A percentile compares a stretch with the other conserved stretches of the same genome.
Conservation (phyloP, 2,797 vertebrate species). For the Staurois parvus region DNA sequence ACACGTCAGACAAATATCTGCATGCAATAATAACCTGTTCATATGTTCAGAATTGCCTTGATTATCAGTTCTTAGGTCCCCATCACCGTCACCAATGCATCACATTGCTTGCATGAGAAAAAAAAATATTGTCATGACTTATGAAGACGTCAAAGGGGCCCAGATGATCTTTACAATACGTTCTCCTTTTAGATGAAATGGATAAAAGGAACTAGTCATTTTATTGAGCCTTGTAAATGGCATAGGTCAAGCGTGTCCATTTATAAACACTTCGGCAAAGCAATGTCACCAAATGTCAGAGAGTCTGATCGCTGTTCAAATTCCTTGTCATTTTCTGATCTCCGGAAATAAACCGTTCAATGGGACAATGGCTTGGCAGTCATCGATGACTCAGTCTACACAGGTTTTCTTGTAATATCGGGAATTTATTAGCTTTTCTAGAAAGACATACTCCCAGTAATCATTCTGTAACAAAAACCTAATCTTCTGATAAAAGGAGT, state of each 20-base stretch:
- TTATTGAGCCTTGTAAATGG: not conserved
- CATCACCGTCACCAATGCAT: no score
- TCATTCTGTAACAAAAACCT: slow-evolving; percentile 10
- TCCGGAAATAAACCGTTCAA: not conserved
- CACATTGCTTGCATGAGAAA: no score
- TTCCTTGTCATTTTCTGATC: not conserved
- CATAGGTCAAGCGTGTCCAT: slow-evolving; percentile 26
- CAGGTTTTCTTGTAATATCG: not conserved
- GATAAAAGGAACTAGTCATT: not conserved
- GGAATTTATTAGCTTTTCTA: not conserved
- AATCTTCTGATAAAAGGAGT: slow-evolving; percentile 3
- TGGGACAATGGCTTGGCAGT: not conserved
- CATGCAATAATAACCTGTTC: no score
- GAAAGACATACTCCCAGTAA: not conserved
- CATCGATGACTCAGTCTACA: not conserved
- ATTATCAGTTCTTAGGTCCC: no score
- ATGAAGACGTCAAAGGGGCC: no score
- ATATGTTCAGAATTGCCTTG: no score
- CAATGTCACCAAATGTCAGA: slow-evolving; percentile 32
- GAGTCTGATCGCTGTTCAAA: not conserved
- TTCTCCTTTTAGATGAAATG: not conserved
- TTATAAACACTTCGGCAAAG: not conserved
- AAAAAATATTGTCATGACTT: no score
- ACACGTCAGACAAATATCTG: no score
- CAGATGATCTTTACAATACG: not conserved